Conservation (phyloP, 2,113 vertebrate species). For the Cardinalis cardinalis region DNA sequence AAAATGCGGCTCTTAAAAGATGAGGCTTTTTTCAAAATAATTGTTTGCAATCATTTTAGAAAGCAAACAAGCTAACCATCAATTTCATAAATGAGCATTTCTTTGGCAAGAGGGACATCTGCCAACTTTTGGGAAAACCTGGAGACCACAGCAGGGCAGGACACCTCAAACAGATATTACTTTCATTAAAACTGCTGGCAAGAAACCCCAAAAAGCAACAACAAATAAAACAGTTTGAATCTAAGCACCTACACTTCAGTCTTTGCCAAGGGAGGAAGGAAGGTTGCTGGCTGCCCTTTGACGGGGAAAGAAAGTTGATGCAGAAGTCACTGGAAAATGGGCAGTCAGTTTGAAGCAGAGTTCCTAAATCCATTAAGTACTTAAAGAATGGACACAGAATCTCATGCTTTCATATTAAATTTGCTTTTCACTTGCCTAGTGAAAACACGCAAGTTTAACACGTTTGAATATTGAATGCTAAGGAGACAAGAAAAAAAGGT, state of each 20-base stretch:
- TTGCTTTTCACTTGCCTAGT: not conserved
- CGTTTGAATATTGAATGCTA: not conserved
- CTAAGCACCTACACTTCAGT: not conserved
- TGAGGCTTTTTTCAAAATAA: not conserved
- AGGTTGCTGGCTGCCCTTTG: not conserved
- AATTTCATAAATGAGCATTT: not conserved
- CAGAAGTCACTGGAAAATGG: not conserved
- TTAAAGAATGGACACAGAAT: not conserved
- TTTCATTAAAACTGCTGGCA: not conserved
- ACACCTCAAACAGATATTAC: not conserved
- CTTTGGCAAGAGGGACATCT: not conserved
- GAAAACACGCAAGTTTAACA: not conserved
- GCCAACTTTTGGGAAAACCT: not conserved
- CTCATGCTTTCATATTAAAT: not conserved
- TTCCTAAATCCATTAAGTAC: not conserved
- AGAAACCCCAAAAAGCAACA: rapidly evolving
- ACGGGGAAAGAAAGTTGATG: not conserved
- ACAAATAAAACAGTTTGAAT: not conserved
- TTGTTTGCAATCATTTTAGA: not conserved
- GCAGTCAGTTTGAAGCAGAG: not conserved
- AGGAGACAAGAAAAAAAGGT: not conserved
- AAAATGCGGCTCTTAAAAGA: not conserved
- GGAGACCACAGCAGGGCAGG: not conserved
- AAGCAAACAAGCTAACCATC: not conserved
- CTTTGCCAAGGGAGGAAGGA: not conserved